phyloP scores from a whole-genome alignment of 2,888 invertebrate species.

The Eristalis pertinax region DNA sequence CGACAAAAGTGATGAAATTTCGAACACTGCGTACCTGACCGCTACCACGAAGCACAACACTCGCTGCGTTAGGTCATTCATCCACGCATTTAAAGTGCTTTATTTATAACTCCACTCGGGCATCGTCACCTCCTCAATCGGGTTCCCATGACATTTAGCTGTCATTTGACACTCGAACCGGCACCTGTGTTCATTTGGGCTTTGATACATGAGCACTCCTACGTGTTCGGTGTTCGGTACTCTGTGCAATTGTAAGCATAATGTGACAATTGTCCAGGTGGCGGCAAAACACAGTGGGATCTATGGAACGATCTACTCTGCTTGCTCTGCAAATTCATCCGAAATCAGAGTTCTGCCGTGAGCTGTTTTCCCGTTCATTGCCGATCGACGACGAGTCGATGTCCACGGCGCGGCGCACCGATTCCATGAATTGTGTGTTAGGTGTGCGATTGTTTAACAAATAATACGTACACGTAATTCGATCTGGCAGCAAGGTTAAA shows the following conservation, averaged over 20 bases:
- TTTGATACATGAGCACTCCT: not conserved
- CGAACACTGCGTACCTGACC: constrained; percentile 44
- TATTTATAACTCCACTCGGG: constrained; percentile 46
- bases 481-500: constrained; percentile 65
- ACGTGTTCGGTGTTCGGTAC: not conserved
- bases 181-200: constrained; percentile 42
- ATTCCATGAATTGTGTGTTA: constrained; percentile 57
- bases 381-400: not conserved
- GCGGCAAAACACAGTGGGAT: constrained; percentile 25
- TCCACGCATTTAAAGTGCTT: constrained; percentile 38
- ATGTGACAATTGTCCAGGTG: constrained; percentile 47
- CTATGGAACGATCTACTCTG: constrained; percentile 29
- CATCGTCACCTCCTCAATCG: constrained; percentile 27
- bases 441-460: constrained; percentile 58
- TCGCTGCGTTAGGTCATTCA: constrained; percentile 40
- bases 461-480: constrained; percentile 64
- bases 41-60: constrained; percentile 21
- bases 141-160: constrained; percentile 51
- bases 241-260: constrained; percentile 39
- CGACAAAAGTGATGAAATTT: constrained; percentile 11
- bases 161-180: constrained; percentile 52
- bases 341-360: constrained; percentile 41
- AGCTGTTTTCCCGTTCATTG: constrained; percentile 44
- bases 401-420: not conserved
- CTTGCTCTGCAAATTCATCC: constrained; percentile 60